phyloP scores from a whole-genome alignment of 2,888 invertebrate genomes.

The Epistrophella euchroma region DNA sequence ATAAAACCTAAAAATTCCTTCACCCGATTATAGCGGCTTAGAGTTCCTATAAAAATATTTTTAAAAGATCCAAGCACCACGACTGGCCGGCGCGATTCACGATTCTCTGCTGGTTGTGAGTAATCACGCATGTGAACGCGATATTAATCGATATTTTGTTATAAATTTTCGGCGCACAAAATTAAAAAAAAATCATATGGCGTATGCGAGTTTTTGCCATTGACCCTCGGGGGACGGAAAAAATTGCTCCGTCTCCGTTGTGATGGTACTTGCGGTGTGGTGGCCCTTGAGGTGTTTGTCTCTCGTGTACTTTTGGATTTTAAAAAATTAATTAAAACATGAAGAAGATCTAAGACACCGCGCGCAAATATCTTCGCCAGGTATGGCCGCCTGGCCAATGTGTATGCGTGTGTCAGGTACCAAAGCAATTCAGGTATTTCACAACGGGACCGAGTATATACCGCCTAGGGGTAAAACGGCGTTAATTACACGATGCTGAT shows the following conservation, averaged over 20 bases:
- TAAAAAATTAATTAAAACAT: slow-evolving; percentile 63
- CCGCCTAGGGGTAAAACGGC: slow-evolving; percentile 54
- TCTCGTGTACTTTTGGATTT: slow-evolving; percentile 24
- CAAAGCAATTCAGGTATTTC: slow-evolving; percentile 56
- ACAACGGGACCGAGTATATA: slow-evolving; percentile 58
- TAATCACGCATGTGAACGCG: slow-evolving; percentile 55
- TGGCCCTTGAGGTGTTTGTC: slow-evolving; percentile 48
- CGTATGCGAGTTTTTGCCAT: slow-evolving; percentile 16
- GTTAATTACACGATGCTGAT: slow-evolving; percentile 73
- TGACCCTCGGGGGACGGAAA: slow-evolving; percentile 49
- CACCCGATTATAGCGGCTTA: background rate
- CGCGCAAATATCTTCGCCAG: background rate
- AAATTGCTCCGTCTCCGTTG: slow-evolving; percentile 34
- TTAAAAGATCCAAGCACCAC: slow-evolving; percentile 1
- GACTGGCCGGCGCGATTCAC: too few species aligned
- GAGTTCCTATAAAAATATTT: slow-evolving; percentile 42
- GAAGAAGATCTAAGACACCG: slow-evolving; percentile 66
- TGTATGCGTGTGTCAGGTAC: slow-evolving; percentile 1
- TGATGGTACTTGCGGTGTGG: slow-evolving; percentile 44
- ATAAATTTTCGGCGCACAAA: slow-evolving; percentile 59
- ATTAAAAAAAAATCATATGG: slow-evolving; percentile 18
- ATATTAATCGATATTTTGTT: slow-evolving; percentile 71
- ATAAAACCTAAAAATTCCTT: slow-evolving; percentile 51
- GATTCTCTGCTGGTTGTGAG: background rate
- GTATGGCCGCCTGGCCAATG: background rate